Evolutionary conservation across 2,113 vertebrate species (phyloP).

Genomic region (Sprattus sprattus): DNA sequence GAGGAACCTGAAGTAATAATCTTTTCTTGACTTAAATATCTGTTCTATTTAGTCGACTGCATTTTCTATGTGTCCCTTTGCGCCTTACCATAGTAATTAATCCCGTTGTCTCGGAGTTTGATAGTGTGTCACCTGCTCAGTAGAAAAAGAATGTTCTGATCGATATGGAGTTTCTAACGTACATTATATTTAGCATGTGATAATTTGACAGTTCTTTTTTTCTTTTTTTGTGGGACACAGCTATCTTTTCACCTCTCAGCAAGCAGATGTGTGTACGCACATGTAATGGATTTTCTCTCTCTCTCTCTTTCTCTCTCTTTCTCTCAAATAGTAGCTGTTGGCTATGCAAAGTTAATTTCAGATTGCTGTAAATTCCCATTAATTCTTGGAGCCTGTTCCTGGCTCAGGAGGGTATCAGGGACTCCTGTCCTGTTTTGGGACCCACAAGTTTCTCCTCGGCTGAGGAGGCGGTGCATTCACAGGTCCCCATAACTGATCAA

Average conservation of each 20-base stretch:
- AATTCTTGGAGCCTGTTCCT: constrained; percentile 68
- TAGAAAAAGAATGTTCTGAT: neutral
- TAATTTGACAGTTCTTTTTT: neutral
- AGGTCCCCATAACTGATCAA: constrained; percentile 54
- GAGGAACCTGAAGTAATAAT: neutral
- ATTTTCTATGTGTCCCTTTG: neutral
- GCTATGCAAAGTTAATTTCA: constrained; percentile 91
- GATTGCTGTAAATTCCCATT: constrained; percentile 85
- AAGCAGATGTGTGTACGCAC: neutral
- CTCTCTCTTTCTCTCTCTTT: constrained; percentile 56
- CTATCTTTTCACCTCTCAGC: constrained; percentile 10
- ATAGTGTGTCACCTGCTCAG: neutral
- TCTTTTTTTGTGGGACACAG: neutral
- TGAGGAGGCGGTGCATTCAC: constrained; percentile 51
- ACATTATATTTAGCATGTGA: constrained; percentile 17
- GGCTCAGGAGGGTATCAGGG: constrained; percentile 60
- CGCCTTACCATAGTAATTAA: neutral
- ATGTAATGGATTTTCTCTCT: constrained; percentile 17
- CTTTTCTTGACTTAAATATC: neutral
- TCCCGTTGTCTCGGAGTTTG: neutral
- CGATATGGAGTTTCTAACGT: neutral
- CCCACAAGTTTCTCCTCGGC: constrained; percentile 46
- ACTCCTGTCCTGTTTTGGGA: constrained; percentile 55
- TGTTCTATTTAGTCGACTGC: constrained; percentile 4
- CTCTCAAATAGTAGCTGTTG: constrained; percentile 81